These are phyloP conservation scores for Galemys pyrenaicus DNA, from an alignment of 2,113 vertebrate species.

Conservation along the genomic window DNA sequence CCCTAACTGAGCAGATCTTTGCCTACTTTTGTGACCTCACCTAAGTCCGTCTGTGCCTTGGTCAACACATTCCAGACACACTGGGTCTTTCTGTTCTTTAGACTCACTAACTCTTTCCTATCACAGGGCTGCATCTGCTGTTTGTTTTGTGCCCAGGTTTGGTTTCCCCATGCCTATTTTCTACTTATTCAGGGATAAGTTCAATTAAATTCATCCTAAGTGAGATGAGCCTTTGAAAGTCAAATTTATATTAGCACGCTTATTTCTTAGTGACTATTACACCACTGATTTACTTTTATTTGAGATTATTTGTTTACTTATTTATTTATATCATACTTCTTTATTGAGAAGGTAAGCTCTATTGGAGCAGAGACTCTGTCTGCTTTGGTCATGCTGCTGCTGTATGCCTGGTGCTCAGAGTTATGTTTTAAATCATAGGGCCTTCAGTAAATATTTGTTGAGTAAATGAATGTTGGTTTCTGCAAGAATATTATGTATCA, in stretches of 20 bases:
- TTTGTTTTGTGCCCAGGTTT: not conserved
- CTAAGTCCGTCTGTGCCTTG: not conserved
- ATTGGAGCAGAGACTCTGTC: not conserved
- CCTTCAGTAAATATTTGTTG: not conserved
- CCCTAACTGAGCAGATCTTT: not conserved
- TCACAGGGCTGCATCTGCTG: not conserved
- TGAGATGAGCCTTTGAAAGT: not conserved
- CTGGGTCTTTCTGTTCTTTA: not conserved
- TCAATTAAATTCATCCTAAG: not conserved
- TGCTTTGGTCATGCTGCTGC: not conserved
- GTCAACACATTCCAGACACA: not conserved
- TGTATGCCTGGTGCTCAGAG: not conserved
- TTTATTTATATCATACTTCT: not conserved
- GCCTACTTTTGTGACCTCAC: not conserved
- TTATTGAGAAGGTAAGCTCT: not conserved
- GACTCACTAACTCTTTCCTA: not conserved
- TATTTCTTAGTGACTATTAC: not conserved
- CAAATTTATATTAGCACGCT: not conserved
- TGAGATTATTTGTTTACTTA: not conserved
- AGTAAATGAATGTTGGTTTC: not conserved
- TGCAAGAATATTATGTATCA: not conserved
- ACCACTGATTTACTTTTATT: not conserved
- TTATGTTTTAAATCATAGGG: not conserved
- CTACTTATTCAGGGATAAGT: not conserved
- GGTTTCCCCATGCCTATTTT: not conserved